Evolutionary conservation across 1,140 invertebrate genomes (phyloP), one percentile per base, ranked within the genome.

Genomic region (Leptopilina boulardi): DNA sequence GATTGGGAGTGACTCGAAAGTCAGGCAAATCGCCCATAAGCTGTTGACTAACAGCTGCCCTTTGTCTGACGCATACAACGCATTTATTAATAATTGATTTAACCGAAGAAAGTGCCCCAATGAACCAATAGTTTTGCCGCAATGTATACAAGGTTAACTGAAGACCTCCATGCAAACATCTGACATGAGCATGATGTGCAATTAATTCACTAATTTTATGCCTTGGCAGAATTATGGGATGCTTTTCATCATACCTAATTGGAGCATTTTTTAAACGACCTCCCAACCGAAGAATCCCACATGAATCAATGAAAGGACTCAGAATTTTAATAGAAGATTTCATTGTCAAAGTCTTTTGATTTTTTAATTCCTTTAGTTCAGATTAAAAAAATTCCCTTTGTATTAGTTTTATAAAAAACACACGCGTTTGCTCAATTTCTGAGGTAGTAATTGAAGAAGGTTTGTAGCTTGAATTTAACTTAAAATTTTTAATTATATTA

Each of bases 271-370:
- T 6, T 3, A 77, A 34, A 4, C 76, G 71, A 0, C 71, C 76
- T 13, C 76, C 76, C 21, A 77, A 38, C 13, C 59, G 71, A 3
- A 77, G 18, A 13, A 77, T 15, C 3, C 42, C 34, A 0, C 23
- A 38, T 0, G 34, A 10, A 18, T 73, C 72, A 18, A 73, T 15
- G 13, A 77, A 77, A 1, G 76, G 76, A n/a, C 23, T 38, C 18
- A 77, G 54, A 10, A n/a, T 26, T 15, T 15, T 15, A 15, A 74
- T 18, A 1, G 47, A 34, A n/a, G 30, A 56, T 11, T n/a, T 59
- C 47, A 15, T 74, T 71, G 34, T 15, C 41, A 71, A 38, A 11
- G 26, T 42, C 13, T 42, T 42, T 42, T 42, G 41, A 11, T 42
- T 42, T 42, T 42, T 42, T 11, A 42, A 1, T 13, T 42, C 41